A percentile compares a stretch with the other conserved stretches of the same genome.
These are phyloP conservation scores for Eugnorisma glareosa DNA, from an alignment of 2,888 invertebrate species.

Conservation along the genomic window DNA sequence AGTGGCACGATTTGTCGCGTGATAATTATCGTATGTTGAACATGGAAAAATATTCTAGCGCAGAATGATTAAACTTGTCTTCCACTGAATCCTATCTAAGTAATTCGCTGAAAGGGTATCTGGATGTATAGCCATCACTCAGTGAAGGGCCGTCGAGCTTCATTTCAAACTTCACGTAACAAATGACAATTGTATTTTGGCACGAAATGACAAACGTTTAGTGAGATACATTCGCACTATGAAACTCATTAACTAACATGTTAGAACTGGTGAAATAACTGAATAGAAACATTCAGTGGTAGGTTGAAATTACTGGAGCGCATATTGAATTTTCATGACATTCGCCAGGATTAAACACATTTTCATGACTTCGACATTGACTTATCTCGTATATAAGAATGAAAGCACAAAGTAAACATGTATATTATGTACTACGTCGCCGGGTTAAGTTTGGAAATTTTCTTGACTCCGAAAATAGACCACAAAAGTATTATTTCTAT, in stretches of 20 bases:
- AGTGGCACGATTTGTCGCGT: background rate
- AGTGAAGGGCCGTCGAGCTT: constrained; percentile 53
- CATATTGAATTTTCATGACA: constrained; percentile 30
- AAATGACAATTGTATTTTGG: constrained; percentile 57
- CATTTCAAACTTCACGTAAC: constrained; percentile 60
- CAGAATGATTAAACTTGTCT: constrained; percentile 44
- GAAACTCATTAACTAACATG: constrained; percentile 49
- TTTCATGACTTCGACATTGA: background rate
- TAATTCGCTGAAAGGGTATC: constrained; percentile 67
- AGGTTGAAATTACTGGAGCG: constrained; percentile 6
- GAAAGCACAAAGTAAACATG: constrained; percentile 9
- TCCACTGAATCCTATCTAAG: constrained; percentile 50
- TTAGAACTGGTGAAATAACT: constrained; percentile 31
- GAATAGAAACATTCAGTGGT: constrained; percentile 20
- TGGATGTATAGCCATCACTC: constrained; percentile 58
- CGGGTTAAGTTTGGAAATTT: constrained; percentile 30
- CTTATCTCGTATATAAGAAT: constrained; percentile 13
- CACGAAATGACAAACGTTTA: constrained; percentile 55
- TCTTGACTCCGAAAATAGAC: constrained; percentile 14
- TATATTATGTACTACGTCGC: background rate
- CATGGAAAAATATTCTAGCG: background rate
- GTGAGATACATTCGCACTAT: constrained; percentile 29
- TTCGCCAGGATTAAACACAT: constrained; percentile 9
- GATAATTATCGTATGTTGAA: background rate
- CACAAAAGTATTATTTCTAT: constrained; percentile 9